phyloP scores from a whole-genome alignment of 1,140 invertebrate species.

The Berghia stephanieae region DNA sequence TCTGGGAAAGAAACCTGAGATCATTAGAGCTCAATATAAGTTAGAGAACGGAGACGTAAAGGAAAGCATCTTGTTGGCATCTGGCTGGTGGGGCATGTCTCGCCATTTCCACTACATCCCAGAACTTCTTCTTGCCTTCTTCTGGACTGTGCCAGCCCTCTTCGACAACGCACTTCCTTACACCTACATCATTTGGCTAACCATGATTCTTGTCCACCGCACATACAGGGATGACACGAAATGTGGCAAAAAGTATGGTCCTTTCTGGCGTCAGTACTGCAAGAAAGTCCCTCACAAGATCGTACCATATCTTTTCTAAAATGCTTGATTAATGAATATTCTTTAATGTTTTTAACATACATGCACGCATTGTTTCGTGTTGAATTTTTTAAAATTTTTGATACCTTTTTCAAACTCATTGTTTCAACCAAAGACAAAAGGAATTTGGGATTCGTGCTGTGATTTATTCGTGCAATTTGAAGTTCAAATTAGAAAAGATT shows the following conservation, averaged over 20 bases:
- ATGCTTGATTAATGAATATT: too few species aligned
- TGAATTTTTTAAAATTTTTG: too few species aligned
- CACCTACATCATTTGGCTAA: slow-evolving; percentile 70
- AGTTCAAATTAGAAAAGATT: too few species aligned
- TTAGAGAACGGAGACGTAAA: slow-evolving; percentile 56
- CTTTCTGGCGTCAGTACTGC: slow-evolving; percentile 71
- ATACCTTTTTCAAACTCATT: too few species aligned
- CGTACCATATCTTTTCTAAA: slow-evolving; percentile 71
- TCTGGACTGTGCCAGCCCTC: slow-evolving; percentile 69
- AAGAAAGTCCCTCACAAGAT: slow-evolving; percentile 70
- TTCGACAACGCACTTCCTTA: slow-evolving; percentile 69
- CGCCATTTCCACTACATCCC: slow-evolving; percentile 74
- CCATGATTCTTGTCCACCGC: slow-evolving; percentile 70
- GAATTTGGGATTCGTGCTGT: too few species aligned
- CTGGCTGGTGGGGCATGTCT: slow-evolving; percentile 74
- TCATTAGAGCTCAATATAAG: slow-evolving; percentile 67
- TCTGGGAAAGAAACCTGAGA: slow-evolving; percentile 70
- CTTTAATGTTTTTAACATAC: too few species aligned
- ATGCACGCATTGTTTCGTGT: too few species aligned
- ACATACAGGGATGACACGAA: slow-evolving; percentile 72
- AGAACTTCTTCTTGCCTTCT: slow-evolving; percentile 70
- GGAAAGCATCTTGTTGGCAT: slow-evolving; percentile 68
- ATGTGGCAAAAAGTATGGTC: slow-evolving; percentile 72
- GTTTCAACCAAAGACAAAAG: too few species aligned
- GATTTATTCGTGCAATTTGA: too few species aligned